Conservation (phyloP, 30 jellyfish, hydroid and myxozoan species). For the Cassiopea xamachana region DNA sequence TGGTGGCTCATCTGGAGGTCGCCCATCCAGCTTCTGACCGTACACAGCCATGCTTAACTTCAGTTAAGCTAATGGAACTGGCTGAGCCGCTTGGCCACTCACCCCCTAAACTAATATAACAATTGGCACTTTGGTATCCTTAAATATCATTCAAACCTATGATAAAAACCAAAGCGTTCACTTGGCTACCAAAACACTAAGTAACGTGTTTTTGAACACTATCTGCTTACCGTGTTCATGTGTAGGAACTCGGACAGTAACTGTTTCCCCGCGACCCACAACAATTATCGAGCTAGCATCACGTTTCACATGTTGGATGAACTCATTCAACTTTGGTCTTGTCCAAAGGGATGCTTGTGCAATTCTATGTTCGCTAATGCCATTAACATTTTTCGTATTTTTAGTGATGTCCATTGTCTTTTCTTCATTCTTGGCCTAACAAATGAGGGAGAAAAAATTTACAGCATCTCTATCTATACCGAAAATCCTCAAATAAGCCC, state of each 20-base stretch:
- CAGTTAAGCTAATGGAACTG: no score
- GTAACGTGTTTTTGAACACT: background rate
- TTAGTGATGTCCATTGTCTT: background rate
- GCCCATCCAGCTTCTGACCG: no score
- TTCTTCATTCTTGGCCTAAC: background rate
- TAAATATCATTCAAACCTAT: no score
- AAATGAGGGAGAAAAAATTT: background rate
- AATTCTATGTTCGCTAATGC: conserved; percentile 63
- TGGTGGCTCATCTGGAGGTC: no score
- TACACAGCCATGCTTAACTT: no score
- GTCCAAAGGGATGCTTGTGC: conserved; percentile 99
- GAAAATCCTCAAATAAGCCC: no score
- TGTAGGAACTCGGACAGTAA: conserved; percentile 96
- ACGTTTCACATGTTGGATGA: conserved; percentile 92
- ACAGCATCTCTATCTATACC: no score
- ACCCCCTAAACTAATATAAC: no score
- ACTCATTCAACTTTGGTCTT: conserved; percentile 93
- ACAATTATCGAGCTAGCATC: conserved; percentile 96
- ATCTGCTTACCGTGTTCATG: conserved; percentile 88
- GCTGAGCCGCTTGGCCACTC: no score
- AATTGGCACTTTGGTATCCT: no score
- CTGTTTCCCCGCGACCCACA: conserved; percentile 98
- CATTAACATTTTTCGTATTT: conserved; percentile 33
- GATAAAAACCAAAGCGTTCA: background rate
- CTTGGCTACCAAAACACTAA: background rate